phyloP scores from a whole-genome alignment of 35 echinoderm and acorn worm genomes.

The Stichopus chloronotus region DNA sequence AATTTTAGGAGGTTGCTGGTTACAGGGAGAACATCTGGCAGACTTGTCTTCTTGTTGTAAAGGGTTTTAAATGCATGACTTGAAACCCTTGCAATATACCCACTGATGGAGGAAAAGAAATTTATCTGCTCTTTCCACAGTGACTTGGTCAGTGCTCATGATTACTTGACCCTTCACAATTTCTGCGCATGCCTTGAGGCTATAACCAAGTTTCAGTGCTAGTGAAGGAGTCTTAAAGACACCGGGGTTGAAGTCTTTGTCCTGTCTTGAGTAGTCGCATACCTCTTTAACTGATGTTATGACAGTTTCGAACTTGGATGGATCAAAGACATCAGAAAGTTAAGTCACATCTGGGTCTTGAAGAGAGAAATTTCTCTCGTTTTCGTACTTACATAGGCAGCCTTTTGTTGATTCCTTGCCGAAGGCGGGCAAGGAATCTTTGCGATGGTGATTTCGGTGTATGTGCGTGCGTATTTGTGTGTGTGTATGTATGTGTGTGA shows the following conservation, averaged over 20 bases:
- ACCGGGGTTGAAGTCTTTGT: not conserved
- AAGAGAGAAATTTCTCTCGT: not conserved
- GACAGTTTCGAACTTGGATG: not conserved
- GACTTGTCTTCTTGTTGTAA: not conserved
- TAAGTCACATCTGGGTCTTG: not conserved
- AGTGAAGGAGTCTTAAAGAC: constrained; percentile 2
- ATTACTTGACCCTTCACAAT: not conserved
- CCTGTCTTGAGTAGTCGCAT: not conserved
- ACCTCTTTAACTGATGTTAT: not conserved
- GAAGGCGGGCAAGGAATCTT: too few species aligned
- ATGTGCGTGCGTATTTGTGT: too few species aligned
- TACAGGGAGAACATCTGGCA: too few species aligned
- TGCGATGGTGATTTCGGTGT: too few species aligned
- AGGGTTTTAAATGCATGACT: not conserved
- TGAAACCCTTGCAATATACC: not conserved
- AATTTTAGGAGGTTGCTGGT: too few species aligned
- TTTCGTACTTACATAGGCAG: not conserved
- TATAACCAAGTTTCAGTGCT: constrained; percentile 12
- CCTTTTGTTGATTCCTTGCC: too few species aligned
- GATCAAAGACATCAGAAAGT: not conserved
- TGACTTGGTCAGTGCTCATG: not conserved
- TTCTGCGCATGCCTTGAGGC: constrained; percentile 1
- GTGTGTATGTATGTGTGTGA: too few species aligned
- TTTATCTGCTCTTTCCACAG: not conserved
- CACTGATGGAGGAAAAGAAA: not conserved